phyloP scores from a whole-genome alignment of 2,888 invertebrate species.

The Lasioglossum pauxillum region DNA sequence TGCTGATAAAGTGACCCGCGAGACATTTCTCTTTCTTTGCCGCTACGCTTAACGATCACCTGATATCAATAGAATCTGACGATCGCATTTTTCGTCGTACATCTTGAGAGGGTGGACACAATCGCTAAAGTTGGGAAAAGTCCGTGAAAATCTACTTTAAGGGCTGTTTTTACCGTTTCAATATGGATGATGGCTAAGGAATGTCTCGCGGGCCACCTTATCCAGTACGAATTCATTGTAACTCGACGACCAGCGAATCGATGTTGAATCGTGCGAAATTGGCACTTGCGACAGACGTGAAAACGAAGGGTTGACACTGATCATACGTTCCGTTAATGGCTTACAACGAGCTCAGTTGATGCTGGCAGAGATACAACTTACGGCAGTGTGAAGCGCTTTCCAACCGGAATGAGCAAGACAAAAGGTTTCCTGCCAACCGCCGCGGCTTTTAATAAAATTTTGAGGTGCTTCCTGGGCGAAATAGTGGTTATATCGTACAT shows the following conservation, averaged over 20 bases:
- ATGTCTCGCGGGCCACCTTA: not conserved
- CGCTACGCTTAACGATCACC: not conserved
- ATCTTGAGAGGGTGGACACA: not conserved
- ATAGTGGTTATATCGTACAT: not conserved
- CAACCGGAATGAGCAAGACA: conserved; percentile 18
- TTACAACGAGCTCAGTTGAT: not conserved
- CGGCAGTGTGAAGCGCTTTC: conserved; percentile 2
- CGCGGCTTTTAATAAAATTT: conserved; percentile 8
- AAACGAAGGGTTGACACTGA: conserved; percentile 27
- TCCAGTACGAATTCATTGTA: not conserved
- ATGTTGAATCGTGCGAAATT: not conserved
- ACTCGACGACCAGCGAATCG: not conserved
- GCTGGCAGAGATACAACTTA: conserved; percentile 15
- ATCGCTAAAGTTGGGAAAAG: not conserved
- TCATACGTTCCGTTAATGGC: conserved; percentile 22
- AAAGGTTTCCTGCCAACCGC: conserved; percentile 10
- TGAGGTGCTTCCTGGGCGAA: not conserved
- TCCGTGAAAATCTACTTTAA: not conserved
- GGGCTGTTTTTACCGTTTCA: not conserved
- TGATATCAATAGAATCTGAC: not conserved
- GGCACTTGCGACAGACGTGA: conserved; percentile 23
- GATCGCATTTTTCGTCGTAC: not conserved
- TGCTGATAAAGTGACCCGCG: not conserved
- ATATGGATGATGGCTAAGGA: not conserved
- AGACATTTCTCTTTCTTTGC: not conserved